Conservation (phyloP, 2,888 invertebrate species). For the Leptopilina syphax region DNA sequence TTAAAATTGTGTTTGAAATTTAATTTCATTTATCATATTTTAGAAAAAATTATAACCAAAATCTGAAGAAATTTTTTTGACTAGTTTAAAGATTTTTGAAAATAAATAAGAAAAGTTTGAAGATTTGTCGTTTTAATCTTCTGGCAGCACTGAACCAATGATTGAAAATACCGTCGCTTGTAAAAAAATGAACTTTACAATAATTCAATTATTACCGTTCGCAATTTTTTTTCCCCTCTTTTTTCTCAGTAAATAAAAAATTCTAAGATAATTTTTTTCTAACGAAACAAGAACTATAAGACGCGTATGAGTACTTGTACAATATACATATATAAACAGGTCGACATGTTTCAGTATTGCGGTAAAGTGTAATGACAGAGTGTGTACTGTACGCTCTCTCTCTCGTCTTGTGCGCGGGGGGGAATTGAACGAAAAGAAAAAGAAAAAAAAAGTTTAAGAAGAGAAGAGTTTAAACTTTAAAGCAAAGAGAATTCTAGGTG, state of each 20-base stretch:
- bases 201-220: too few relatives aligned
- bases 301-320: background rate
- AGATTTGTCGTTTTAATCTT: too few relatives aligned
- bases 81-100: too few relatives aligned
- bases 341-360: slow-evolving; percentile 10
- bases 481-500: background rate
- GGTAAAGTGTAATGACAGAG: slow-evolving; percentile 1
- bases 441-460: background rate
- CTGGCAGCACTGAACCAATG: too few relatives aligned
- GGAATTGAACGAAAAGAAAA: background rate
- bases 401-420: background rate
- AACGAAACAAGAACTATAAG: background rate
- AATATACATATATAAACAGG: background rate
- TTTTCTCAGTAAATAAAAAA: background rate
- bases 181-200: too few relatives aligned
- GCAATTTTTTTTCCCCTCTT: too few relatives aligned
- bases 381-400: background rate
- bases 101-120: too few relatives aligned
- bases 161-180: too few relatives aligned
- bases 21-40: too few relatives aligned
- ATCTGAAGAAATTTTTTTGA: too few relatives aligned
- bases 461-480: slow-evolving; percentile 11
- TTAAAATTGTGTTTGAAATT: too few relatives aligned
- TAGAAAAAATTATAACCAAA: too few relatives aligned
- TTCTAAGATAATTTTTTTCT: background rate